Percentiles rank a stretch among this genome's conserved stretches.
Conservation (phyloP, 2,113 vertebrate genomes). For the Etheostoma spectabile region DNA sequence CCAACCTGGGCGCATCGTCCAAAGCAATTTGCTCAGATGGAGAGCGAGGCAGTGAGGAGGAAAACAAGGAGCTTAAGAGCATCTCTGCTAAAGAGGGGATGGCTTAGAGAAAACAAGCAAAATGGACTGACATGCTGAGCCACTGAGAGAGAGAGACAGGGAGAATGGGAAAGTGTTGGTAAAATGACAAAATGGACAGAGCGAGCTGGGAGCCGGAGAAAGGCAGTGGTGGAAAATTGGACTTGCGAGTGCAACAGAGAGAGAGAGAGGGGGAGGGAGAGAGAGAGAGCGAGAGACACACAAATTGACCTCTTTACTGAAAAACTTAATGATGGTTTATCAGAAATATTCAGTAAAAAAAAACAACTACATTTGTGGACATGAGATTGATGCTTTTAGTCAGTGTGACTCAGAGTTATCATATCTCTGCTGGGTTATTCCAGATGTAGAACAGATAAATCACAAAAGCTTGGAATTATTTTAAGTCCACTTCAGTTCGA, state of each 20-base stretch:
- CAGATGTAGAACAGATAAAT: background rate
- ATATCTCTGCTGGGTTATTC: background rate
- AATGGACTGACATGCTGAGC: conserved; percentile 61
- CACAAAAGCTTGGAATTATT: background rate
- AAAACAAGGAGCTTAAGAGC: conserved; percentile 77
- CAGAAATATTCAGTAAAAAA: background rate
- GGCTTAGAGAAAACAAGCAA: conserved; percentile 73
- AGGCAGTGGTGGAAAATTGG: conserved; percentile 37
- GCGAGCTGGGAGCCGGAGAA: conserved; percentile 21
- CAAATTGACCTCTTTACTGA: conserved; percentile 19
- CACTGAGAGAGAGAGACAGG: conserved; percentile 3
- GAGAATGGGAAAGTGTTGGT: conserved; percentile 30
- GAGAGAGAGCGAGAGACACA: background rate
- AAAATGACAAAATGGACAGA: conserved; percentile 59
- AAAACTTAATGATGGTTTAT: conserved; percentile 7
- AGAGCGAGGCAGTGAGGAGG: conserved; percentile 52
- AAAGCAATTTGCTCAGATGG: conserved; percentile 73
- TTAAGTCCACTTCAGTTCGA: background rate
- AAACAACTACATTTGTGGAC: background rate
- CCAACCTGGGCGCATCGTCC: conserved; percentile 76
- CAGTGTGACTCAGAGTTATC: background rate
- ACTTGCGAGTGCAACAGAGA: conserved; percentile 12
- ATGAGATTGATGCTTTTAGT: background rate
- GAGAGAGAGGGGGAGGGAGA: background rate
- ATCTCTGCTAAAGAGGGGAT: conserved; percentile 70